phyloP scores from a whole-genome alignment of 2,113 vertebrate species.

The Brachirus orientalis region DNA sequence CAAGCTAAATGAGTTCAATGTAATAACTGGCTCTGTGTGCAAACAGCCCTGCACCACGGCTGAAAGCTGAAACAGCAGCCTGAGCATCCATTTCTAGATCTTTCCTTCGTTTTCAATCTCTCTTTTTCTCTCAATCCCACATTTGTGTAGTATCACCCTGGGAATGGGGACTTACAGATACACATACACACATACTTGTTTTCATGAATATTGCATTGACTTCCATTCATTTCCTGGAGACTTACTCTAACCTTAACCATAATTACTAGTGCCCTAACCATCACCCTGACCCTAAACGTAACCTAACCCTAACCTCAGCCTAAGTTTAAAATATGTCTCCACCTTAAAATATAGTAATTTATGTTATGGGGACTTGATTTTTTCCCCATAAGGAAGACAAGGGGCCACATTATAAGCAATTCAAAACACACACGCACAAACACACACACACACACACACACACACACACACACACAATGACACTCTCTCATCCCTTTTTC shows the following conservation, averaged over 20 bases:
- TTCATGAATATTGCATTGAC: too few relatives aligned
- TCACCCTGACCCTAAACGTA: too few relatives aligned
- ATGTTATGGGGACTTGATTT: too few relatives aligned
- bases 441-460: conserved; percentile 3
- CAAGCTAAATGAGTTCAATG: conserved; percentile 77
- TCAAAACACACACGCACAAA: conserved; percentile 15
- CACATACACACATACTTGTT: conserved; percentile 15
- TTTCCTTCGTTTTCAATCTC: conserved; percentile 62
- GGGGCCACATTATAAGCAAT: too few relatives aligned
- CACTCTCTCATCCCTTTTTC: conserved; percentile 45
- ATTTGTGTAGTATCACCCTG: conserved; percentile 52
- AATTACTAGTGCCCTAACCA: too few relatives aligned
- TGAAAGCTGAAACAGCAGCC: conserved; percentile 51
- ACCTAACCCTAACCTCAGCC: too few relatives aligned
- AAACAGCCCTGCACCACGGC: conserved; percentile 65
- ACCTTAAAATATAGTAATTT: too few relatives aligned
- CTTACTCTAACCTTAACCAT: too few relatives aligned
- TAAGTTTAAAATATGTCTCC: too few relatives aligned
- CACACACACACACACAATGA: conserved; percentile 36
- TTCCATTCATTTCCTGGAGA: too few relatives aligned
- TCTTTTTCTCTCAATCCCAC: conserved; percentile 64
- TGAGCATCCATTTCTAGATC: conserved; percentile 69
- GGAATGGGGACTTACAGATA: conserved; percentile 11
- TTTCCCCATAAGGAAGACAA: too few relatives aligned
- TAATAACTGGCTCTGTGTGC: conserved; percentile 76